phyloP scores from a whole-genome alignment of 2,797 vertebrate genomes.

The Trematomus bernacchii region DNA sequence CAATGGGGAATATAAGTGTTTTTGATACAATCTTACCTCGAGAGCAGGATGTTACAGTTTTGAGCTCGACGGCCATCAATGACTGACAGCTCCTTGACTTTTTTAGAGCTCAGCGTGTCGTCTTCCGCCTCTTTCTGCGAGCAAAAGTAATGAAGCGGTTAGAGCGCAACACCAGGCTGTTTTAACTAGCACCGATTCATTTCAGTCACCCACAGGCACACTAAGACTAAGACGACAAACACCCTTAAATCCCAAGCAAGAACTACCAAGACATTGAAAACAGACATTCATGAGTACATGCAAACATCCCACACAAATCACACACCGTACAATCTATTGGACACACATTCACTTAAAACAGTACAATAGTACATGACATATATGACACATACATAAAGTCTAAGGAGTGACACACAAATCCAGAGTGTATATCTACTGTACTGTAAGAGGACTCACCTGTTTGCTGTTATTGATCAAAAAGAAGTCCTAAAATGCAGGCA shows the following conservation, averaged over 20 bases:
- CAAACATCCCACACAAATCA: conserved; percentile 24
- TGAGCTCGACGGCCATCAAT: conserved; percentile 98
- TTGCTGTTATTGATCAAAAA: conserved; percentile 93
- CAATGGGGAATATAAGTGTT: neutral
- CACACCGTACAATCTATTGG: neutral
- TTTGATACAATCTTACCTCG: conserved; percentile 81
- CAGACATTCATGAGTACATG: conserved; percentile 18
- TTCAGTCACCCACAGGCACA: conserved; percentile 26
- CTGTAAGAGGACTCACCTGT: conserved; percentile 78
- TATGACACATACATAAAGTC: neutral
- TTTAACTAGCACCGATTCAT: neutral
- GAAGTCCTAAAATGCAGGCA: conserved; percentile 98
- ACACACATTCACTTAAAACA: conserved; percentile 13
- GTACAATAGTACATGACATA: neutral
- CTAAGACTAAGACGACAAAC: neutral
- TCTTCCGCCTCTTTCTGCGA: conserved; percentile 92
- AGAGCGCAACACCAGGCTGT: neutral
- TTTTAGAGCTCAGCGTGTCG: conserved; percentile 92
- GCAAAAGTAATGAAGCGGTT: conserved; percentile 1
- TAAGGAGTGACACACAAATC: neutral
- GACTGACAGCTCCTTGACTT: conserved; percentile 98
- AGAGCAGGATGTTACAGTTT: conserved; percentile 99
- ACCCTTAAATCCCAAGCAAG: conserved; percentile 10
- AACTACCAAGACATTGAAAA: conserved; percentile 10
- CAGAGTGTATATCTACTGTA: conserved; percentile 28